phyloP scores from a whole-genome alignment of 2,797 vertebrate genomes.

The Pseudochromis fuscus region DNA sequence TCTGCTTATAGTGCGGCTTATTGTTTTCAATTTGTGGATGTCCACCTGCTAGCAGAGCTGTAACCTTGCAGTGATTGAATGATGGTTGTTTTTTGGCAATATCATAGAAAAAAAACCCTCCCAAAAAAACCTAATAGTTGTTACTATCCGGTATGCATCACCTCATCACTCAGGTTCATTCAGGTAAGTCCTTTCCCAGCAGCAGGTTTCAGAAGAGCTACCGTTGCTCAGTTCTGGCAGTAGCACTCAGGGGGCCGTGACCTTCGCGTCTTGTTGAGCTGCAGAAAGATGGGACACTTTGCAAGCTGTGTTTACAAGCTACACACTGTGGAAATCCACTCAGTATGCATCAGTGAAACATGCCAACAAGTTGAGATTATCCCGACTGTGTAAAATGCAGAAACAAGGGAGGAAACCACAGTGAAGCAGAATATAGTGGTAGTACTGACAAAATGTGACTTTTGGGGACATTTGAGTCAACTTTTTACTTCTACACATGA shows the following conservation, averaged over 20 bases:
- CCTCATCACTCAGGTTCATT: conserved; percentile 34
- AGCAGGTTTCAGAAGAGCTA: conserved; percentile 26
- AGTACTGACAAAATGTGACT: conserved; percentile 3
- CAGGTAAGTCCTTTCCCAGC: conserved; percentile 31
- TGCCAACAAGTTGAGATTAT: background rate
- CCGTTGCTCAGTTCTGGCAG: conserved; percentile 32
- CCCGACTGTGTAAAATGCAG: conserved; percentile 6
- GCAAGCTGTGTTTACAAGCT: conserved; percentile 41
- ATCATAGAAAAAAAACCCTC: conserved; percentile 8
- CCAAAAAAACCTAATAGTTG: conserved; percentile 4
- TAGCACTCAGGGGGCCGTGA: conserved; percentile 38
- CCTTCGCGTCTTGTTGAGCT: conserved; percentile 52
- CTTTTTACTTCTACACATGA: background rate
- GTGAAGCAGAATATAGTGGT: background rate
- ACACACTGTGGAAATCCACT: conserved; percentile 25
- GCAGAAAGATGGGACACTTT: conserved; percentile 49
- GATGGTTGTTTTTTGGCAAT: background rate
- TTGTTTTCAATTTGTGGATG: background rate
- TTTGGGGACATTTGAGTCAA: conserved; percentile 1
- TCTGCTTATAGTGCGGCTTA: too few relatives aligned
- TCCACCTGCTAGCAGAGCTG: background rate
- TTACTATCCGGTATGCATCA: conserved; percentile 21
- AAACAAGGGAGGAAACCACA: background rate
- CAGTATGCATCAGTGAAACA: conserved; percentile 19
- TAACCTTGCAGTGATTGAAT: background rate